phyloP scores from a whole-genome alignment of 2,113 vertebrate genomes.

The Polypterus bichir region DNA sequence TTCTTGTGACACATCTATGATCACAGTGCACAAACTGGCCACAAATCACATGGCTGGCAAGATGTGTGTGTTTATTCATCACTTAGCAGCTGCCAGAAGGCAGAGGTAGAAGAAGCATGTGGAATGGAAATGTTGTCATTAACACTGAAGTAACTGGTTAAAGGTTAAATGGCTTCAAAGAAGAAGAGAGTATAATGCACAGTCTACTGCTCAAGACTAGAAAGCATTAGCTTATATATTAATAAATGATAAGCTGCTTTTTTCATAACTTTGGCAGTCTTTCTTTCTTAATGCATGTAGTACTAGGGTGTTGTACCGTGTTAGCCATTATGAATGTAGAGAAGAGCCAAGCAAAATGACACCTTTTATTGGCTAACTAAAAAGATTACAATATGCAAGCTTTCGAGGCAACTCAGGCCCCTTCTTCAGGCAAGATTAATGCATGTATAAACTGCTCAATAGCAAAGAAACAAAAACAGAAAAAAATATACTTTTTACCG shows the following conservation, averaged over 20 bases:
- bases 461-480: no score
- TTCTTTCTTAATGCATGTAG: conserved; percentile 5
- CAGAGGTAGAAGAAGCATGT: conserved; percentile 17
- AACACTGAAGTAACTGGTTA: conserved; percentile 20
- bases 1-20: conserved; percentile 31
- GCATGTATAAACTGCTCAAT: no score
- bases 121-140: conserved; percentile 31
- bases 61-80: conserved; percentile 10
- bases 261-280: conserved; percentile 1
- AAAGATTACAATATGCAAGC: no score
- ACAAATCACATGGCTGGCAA: conserved; percentile 2
- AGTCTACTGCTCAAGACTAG: conserved; percentile 13
- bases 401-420: no score
- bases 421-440: no score
- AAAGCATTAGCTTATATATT: conserved; percentile 3
- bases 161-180: conserved; percentile 13
- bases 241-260: neutral
- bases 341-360: neutral
- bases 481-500: no score
- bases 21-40: neutral
- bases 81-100: conserved; percentile 13
- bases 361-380: no score
- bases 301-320: conserved; percentile 4
- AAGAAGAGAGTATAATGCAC: conserved; percentile 5
- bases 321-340: no score